Conservation (phyloP, 2,113 vertebrate genomes). For the Odocoileus hemionus region DNA sequence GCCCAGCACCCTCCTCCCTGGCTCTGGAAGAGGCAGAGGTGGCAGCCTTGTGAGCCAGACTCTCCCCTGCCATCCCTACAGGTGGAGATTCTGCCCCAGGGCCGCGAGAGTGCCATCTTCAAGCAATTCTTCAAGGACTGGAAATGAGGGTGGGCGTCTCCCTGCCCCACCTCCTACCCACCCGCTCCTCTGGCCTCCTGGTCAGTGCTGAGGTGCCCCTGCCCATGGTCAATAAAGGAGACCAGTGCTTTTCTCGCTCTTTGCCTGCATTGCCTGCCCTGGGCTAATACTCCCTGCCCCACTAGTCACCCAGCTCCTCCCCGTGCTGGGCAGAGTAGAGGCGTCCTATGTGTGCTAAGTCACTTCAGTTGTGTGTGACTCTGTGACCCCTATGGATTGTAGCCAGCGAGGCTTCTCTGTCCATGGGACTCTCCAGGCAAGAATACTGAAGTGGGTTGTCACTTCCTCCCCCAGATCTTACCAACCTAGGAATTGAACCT, state of each 20-base stretch:
- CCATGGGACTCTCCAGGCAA: neutral
- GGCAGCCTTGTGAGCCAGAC: neutral
- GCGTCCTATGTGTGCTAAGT: neutral
- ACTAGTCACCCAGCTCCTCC: neutral
- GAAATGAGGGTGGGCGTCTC: slow-evolving; percentile 77
- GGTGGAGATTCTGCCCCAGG: slow-evolving; percentile 94
- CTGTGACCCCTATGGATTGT: neutral
- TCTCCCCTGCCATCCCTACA: slow-evolving; percentile 53
- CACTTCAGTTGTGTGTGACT: neutral
- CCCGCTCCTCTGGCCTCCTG: neutral
- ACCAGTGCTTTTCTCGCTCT: neutral
- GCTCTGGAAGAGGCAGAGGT: neutral
- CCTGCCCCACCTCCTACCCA: slow-evolving; percentile 25
- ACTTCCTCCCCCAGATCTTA: neutral
- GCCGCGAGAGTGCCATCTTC: slow-evolving; percentile 90
- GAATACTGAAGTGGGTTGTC: neutral
- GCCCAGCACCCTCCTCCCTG: too few species aligned
- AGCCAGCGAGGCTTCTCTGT: neutral
- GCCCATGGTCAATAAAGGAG: slow-evolving; percentile 49
- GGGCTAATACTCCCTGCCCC: neutral
- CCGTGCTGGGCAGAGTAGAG: neutral
- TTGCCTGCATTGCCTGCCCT: neutral
- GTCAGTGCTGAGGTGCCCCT: neutral
- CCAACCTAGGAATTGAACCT: neutral
- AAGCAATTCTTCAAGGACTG: slow-evolving; percentile 93